Evolutionary conservation across 2,797 vertebrate genomes (phyloP), one percentile per base, ranked within the genome.

Genomic region (Liasis olivaceus): DNA sequence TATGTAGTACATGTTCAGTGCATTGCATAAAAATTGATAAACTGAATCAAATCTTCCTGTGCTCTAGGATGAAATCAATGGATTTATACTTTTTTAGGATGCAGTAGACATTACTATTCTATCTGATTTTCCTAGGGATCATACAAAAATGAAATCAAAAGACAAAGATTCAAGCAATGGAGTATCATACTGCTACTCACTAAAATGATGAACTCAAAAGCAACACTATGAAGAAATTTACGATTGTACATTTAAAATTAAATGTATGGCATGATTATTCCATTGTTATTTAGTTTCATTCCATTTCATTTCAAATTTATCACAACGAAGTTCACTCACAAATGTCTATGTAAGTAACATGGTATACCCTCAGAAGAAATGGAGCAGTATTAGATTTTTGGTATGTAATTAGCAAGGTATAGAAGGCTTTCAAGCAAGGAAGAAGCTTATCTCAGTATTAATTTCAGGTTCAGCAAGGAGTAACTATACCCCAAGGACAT

Each of bases 401-500:
- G 60, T 63, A 6, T 31, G 1, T 86, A 62, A 84, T 62, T 36
- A n/a, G 14, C 8, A 63, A 47, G 58, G 11, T 36, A 87, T n/a
- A 20, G 31, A 72, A 5, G 14, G 4, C n/a, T 20, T 84, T 56
- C 91, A 88, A 42, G 15, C 8, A 26, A 17, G 2, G 17, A 81
- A 54, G 28, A 54, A 0, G 15, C 36, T 36, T 56, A 12, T 64
- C 64, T 89, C 87, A 26, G 13, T 59, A 87, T 59, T 47, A 42
- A 24, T 56, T 60, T 72, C 15, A 87, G 9, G 12, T 42, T 89
- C 47, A 77, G 64, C 91, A 84, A 66, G 60, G 51, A 28, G 24
- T 47, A 92, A 47, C 31, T 85, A 64, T 58, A 56, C 91, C 91
- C 91, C 81, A 85, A 63, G n/a, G 47, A 89, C n/a, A 66, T 56